phyloP scores from a whole-genome alignment of 2,888 invertebrate species.

The Fragum fragum region DNA sequence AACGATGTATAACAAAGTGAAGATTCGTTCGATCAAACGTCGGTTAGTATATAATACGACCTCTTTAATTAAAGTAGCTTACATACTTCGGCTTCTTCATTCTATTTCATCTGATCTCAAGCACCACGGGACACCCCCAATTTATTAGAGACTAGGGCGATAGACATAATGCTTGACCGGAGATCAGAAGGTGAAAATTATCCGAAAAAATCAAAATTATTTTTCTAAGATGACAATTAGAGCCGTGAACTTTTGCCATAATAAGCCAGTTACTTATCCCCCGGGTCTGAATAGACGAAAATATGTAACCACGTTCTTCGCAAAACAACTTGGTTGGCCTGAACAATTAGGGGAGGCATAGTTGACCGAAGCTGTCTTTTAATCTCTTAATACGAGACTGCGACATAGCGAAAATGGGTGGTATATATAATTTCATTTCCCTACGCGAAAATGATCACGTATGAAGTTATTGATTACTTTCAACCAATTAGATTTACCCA shows the following conservation, averaged over 20 bases:
- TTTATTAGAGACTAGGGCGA: slow-evolving; percentile 23
- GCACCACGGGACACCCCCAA: background rate
- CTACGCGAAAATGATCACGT: too few species aligned
- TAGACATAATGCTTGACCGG: slow-evolving; percentile 44
- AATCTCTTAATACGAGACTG: slow-evolving; percentile 38
- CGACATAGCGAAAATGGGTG: background rate
- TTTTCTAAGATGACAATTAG: slow-evolving; percentile 48
- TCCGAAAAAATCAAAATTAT: slow-evolving; percentile 46
- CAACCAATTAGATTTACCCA: too few species aligned
- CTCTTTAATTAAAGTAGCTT: background rate
- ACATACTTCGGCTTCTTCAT: slow-evolving; percentile 7
- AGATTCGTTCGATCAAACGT: background rate
- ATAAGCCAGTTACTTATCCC: slow-evolving; percentile 35
- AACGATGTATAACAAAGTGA: too few species aligned
- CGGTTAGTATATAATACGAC: background rate
- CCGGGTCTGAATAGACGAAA: slow-evolving; percentile 6
- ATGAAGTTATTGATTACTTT: too few species aligned
- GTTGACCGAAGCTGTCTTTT: slow-evolving; percentile 50
- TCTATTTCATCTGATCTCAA: slow-evolving; percentile 1
- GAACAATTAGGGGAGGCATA: slow-evolving; percentile 19
- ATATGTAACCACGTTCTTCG: slow-evolving; percentile 16
- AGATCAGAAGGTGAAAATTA: slow-evolving; percentile 39
- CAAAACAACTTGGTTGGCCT: slow-evolving; percentile 15
- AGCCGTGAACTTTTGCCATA: slow-evolving; percentile 47
- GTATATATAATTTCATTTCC: too few species aligned